Percentiles rank a stretch among this genome's conserved stretches.
These are phyloP conservation scores for Mungos mungo DNA, from an alignment of 2,113 vertebrate species.

Conservation along the genomic window DNA sequence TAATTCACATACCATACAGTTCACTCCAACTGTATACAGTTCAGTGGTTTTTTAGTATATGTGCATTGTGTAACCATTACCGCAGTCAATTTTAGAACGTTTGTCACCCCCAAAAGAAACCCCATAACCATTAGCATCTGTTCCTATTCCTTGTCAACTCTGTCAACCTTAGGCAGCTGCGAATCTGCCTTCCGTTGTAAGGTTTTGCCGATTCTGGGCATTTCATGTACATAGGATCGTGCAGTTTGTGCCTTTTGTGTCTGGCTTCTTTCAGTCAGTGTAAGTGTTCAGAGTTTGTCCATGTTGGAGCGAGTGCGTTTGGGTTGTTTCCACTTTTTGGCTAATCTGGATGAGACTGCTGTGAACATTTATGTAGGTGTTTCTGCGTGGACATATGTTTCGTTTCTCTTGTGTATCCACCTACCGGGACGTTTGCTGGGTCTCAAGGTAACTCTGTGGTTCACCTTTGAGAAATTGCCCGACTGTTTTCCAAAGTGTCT, in stretches of 20 bases:
- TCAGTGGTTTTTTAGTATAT: neutral
- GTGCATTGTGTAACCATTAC: neutral
- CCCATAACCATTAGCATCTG: neutral
- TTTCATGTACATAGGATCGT: neutral
- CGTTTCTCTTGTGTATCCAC: neutral
- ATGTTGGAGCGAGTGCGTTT: neutral
- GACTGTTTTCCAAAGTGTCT: neutral
- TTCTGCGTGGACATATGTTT: neutral
- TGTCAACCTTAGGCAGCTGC: neutral
- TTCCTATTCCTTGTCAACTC: neutral
- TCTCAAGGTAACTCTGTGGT: neutral
- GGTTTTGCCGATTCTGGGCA: neutral
- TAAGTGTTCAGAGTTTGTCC: neutral
- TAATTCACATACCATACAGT: neutral
- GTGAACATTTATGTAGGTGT: neutral
- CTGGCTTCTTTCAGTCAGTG: neutral
- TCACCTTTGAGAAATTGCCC: neutral
- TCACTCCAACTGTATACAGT: neutral
- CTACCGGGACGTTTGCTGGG: neutral
- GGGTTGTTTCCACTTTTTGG: neutral
- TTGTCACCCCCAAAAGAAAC: neutral
- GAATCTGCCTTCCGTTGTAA: neutral
- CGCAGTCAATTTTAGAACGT: conserved; percentile 14
- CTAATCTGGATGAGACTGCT: neutral
- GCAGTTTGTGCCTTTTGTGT: neutral